Percentiles rank a stretch among this genome's conserved stretches.
Conservation (phyloP, 2,888 invertebrate species). For the Dinocampus coccinellae region DNA sequence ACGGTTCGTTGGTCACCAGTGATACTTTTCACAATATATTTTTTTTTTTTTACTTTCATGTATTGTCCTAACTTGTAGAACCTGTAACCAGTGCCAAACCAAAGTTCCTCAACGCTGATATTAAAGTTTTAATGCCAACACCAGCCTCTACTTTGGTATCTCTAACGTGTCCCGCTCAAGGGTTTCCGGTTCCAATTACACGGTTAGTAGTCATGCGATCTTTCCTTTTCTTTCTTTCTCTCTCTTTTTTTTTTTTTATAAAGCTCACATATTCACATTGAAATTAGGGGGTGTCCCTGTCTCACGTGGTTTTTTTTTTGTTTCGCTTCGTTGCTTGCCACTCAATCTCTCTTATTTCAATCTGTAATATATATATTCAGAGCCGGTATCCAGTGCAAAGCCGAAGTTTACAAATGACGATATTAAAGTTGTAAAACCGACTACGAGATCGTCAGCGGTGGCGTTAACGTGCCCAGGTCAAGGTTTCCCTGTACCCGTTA, state of each 20-base stretch:
- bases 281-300: slow-evolving; percentile 23
- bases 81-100: slow-evolving; percentile 82
- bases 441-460: slow-evolving; percentile 61
- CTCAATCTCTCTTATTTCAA: slow-evolving; percentile 7
- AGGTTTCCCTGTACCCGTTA: slow-evolving; percentile 71
- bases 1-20: slow-evolving; percentile 19
- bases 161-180: slow-evolving; percentile 73
- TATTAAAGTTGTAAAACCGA: slow-evolving; percentile 66
- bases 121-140: slow-evolving; percentile 64
- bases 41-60: neutral
- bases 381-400: slow-evolving; percentile 79
- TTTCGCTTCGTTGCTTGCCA: slow-evolving; percentile 12
- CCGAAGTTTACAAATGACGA: slow-evolving; percentile 77
- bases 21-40: slow-evolving; percentile 2
- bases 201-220: slow-evolving; percentile 58
- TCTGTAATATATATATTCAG: slow-evolving; percentile 64
- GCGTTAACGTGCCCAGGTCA: slow-evolving; percentile 72
- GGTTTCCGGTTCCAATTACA: slow-evolving; percentile 70
- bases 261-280: too few species aligned
- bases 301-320: slow-evolving; percentile 18
- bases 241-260: neutral
- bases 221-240: slow-evolving; percentile 1
- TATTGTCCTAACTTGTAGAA: slow-evolving; percentile 68
- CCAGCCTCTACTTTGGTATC: slow-evolving; percentile 62
- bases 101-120: slow-evolving; percentile 70